Evolutionary conservation across 2,797 vertebrate species (phyloP), one percentile per base, ranked within the genome.

Genomic region (Takifugu ocellatus): DNA sequence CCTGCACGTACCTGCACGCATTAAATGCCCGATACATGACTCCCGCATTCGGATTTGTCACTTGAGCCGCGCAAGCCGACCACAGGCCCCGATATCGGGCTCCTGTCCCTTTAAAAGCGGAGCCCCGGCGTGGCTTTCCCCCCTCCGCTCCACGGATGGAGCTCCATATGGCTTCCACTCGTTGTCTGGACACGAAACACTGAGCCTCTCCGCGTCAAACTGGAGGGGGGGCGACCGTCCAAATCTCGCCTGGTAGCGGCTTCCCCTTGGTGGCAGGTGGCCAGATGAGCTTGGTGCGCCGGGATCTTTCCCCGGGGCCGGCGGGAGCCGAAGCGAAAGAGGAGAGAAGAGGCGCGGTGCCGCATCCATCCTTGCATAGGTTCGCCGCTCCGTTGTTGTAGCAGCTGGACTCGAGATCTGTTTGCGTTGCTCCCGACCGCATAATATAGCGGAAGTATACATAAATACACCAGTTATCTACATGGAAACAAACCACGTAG

Each of bases 51-150:
- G 2, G 10, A 54, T 48, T 29, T 75, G 79, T 84, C 71, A 87
- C 83, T 73, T 74, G 82, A 82, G 44, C 68, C 81, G 49, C 69
- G 52, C 56, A 61, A 26, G 62, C 8, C 61, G n/a, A 53, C 56
- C 60, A 42, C 59, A 45, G 59, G 59, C 64, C 56, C 70, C 63
- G 0, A 26, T 61, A 73, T 51, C 25, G 12, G 81, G 88, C 75
- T 68, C 45, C 90, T 91, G 89, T 77, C 84, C 82, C 91, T 93
- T 92, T 92, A 92, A 92, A 88, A 75, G 75, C 72, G 59, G 74
- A 78, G 74, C 58, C 71, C 36, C 55, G 66, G 59, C 64, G 61
- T 74, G 61, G 48, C 36, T 14, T 39, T 5, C 2, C 36, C 61
- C 62, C 54, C 83, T 63, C 62, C 62, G 76, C 76, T 7, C 54